phyloP scores from a whole-genome alignment of 2,113 vertebrate species.

The Motacilla alba region DNA sequence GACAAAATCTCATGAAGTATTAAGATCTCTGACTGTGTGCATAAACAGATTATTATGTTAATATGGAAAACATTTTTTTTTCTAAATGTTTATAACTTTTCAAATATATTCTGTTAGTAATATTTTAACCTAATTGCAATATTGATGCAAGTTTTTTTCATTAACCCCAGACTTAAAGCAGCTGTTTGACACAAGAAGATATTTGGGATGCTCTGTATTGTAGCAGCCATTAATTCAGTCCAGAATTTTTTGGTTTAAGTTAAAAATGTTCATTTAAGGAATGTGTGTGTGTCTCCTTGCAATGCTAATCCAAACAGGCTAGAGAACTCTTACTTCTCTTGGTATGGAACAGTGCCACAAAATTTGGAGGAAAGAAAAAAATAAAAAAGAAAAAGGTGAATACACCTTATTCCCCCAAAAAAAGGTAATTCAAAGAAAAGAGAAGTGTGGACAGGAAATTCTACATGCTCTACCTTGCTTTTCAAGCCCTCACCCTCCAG shows the following conservation, averaged over 20 bases:
- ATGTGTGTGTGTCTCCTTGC: background rate
- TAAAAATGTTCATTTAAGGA: background rate
- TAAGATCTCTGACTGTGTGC: background rate
- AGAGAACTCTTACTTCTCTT: background rate
- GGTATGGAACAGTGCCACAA: background rate
- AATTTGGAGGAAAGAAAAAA: too few relatives aligned
- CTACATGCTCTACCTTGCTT: background rate
- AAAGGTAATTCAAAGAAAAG: background rate
- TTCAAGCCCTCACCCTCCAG: background rate
- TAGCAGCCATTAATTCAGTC: background rate
- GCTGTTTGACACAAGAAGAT: background rate
- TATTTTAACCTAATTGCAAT: background rate
- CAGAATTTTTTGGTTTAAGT: background rate
- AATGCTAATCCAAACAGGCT: background rate
- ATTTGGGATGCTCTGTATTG: background rate
- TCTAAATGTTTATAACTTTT: background rate
- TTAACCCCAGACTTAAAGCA: background rate
- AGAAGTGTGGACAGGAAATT: background rate
- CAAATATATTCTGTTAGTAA: background rate
- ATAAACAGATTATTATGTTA: background rate
- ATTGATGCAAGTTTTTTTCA: background rate
- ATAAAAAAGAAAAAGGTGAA: accelerated
- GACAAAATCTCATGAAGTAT: background rate
- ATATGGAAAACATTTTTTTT: background rate
- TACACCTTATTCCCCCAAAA: background rate